Base-by-base conservation (phyloP, 2,888 invertebrate species). In the Machimus rusticus region DNA sequence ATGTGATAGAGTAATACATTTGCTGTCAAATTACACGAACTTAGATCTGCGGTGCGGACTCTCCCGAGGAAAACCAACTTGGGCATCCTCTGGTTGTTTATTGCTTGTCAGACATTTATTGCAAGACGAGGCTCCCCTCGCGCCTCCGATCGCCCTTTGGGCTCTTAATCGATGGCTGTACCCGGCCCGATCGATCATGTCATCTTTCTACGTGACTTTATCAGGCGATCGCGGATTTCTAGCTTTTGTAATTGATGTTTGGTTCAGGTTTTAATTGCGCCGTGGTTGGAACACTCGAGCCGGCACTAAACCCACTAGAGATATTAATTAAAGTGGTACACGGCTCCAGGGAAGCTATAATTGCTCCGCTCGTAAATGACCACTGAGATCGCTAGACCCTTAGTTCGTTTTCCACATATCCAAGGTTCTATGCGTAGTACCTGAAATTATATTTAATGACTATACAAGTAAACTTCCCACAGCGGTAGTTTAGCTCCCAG, bases 11-110 rank as follows among this genome's bases (percentile, higher is more conserved):
- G 90, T 90, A 90, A 90, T 90, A 90, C 90, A 89, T 90, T 90
- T 89, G 89, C 90, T 90, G 90, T 90, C 90, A 90, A 90, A 90
- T 90, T 90, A 90, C 90, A 90, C 89, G 89, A 89, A 89, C 81
- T 79, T 79, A 87, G 51, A 76, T 51, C 28, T 77, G 46, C 19
- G 85, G 19, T 23, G 57, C 46, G 74, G 79, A 81, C 79, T 87
- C 37, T 87, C 46, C 39, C 34, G 84, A 55, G n/a, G 23, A 34
- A 78, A 23, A 84, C 88, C 87, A 89, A 89, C 88, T 88, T 88
- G 89, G 89, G 89, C 89, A 89, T 89, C 57, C 89, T 81, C 89
- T 88, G 89, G 89, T 89, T 89, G 89, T 89, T 89, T 89, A 89
- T 89, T 89, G 89, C 89, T 89, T 89, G 89, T 89, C 89, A 89